Evolutionary conservation across 2,113 vertebrate genomes (phyloP), one percentile per base, ranked within the genome.

Genomic region (Axis porcinus): DNA sequence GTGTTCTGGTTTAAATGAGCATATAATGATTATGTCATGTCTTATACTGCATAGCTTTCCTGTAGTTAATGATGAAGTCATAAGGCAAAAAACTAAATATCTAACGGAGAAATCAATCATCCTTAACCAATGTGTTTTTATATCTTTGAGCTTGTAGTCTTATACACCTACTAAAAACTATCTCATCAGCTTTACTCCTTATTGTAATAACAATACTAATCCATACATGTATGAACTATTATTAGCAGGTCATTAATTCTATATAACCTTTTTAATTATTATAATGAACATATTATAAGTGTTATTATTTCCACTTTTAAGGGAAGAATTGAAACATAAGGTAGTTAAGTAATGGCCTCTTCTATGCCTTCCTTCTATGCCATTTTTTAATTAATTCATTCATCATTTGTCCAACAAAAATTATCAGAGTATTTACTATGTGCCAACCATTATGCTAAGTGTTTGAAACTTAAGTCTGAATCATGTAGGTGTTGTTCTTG

Each of bases 1-100:
- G 28, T 89, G 14, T 0, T 92, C 87, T 97, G 88, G 90, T 98
- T 98, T 86, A 98, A 98, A 98, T 98, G 98, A 98, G 36, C 85
- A 92, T 98, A 91, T 90, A 98, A 98, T 98, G 98, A 97, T 95
- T 98, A 8, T 40, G 50, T 54, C 30, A 93, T 92, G 10, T 12
- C 8, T 97, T 91, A 97, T n/a, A 43, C 97, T 91, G 97, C 47
- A 78, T 79, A 97, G 23, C 10, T 95, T 15, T 92, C 52, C 43
- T 96, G 40, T 60, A 92, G 50, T 58, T 98, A 47, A 84, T 52
- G 16, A 92, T 97, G 17, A 98, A 98, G 93, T 97, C 86, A 23
- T 30, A 97, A 97, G 54, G 81, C 9, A 58, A 90, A 90, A 43
- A 93, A 13, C 87, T 7, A 97, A 84, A 91, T 7, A 86, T 95